A percentile compares a stretch with the other conserved stretches of the same genome.
These are phyloP conservation scores for Triplophysa yarkandensis DNA, from an alignment of 2,797 vertebrate species.

Conservation along the genomic window DNA sequence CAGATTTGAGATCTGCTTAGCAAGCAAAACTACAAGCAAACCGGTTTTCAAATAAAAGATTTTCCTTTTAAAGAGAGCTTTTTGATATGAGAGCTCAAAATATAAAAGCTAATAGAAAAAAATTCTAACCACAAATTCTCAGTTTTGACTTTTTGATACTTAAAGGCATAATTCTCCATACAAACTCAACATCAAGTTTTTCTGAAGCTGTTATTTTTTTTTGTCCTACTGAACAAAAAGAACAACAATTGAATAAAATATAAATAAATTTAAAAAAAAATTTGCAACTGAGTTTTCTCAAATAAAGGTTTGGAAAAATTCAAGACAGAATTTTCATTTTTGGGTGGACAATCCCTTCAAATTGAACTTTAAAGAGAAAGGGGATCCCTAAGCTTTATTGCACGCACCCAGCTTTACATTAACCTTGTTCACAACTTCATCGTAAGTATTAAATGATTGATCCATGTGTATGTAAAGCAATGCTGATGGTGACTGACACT, in stretches of 20 bases:
- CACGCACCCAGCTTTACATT: conserved; percentile 9
- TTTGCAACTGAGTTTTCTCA: too few relatives aligned
- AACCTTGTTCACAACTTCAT: background rate
- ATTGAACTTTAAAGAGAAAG: background rate
- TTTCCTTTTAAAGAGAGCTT: background rate
- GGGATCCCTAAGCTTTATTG: conserved; percentile 2
- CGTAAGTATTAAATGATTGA: background rate
- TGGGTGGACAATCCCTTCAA: background rate
- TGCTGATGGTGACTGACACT: conserved; percentile 19
- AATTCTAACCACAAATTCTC: too few relatives aligned
- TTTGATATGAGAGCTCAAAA: background rate
- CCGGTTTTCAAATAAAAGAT: conserved; percentile 16
- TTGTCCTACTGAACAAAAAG: too few relatives aligned
- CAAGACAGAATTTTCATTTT: too few relatives aligned
- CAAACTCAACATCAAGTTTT: too few relatives aligned
- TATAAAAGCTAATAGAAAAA: background rate
- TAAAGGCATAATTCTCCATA: too few relatives aligned
- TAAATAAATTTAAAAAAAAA: too few relatives aligned
- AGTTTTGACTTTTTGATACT: conserved; percentile 1
- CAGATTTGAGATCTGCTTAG: conserved; percentile 24
- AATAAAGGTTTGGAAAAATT: too few relatives aligned
- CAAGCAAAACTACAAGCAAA: conserved; percentile 31
- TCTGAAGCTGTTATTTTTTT: too few relatives aligned
- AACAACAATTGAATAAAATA: too few relatives aligned
- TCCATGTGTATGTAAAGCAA: background rate